Evolutionary conservation across 1,140 invertebrate species (phyloP).

Genomic region (Caenorhabditis remanei): DNA sequence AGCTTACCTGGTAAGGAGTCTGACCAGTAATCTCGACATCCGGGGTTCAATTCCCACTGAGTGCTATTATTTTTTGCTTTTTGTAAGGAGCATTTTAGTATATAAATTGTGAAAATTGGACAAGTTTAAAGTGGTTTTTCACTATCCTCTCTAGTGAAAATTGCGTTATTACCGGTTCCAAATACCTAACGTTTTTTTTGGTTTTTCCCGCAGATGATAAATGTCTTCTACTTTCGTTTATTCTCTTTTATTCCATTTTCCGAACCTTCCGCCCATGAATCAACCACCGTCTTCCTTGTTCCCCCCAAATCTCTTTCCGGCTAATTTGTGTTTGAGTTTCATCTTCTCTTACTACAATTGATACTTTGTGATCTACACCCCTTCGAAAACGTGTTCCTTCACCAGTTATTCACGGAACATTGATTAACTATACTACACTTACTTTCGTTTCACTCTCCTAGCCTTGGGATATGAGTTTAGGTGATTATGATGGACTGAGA

Average conservation of each 20-base stretch:
- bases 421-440: background rate
- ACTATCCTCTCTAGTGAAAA: no score
- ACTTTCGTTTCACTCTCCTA: background rate
- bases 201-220: background rate
- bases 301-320: slow-evolving; percentile 5
- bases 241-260: background rate
- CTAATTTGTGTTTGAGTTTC: slow-evolving; percentile 16
- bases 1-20: no score
- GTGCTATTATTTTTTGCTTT: no score
- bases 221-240: background rate
- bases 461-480: background rate
- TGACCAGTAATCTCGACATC: no score
- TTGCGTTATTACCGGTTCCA: no score
- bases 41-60: no score
- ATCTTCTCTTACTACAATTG: background rate
- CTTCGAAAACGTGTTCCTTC: background rate
- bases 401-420: slow-evolving; percentile 18
- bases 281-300: background rate
- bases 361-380: background rate
- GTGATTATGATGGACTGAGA: background rate
- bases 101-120: no score
- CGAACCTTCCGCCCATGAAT: background rate
- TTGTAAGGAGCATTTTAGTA: no score
- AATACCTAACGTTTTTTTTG: no score
- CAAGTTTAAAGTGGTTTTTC: background rate